Evolutionary conservation across 2,888 invertebrate genomes (phyloP), one percentile per base, ranked within the genome.

Genomic region (Acronicta aceris): DNA sequence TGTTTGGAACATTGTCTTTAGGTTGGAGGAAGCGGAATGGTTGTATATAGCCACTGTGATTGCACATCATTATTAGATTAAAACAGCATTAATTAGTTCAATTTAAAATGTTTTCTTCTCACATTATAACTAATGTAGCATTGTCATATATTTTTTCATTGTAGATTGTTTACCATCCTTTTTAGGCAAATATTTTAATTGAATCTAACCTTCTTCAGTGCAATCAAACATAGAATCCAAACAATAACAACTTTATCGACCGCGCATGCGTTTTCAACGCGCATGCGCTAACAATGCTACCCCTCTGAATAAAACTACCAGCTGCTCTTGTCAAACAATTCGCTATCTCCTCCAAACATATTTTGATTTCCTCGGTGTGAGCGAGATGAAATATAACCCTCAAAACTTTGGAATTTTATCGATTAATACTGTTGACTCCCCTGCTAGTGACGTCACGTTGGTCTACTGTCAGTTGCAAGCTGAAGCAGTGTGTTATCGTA

Each of bases 211-310:
- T n/a, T 38, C 43, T 25, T 13, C 9, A 10, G 10, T 50, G 9
- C 2, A 66, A 57, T 53, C 41, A 50, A 41, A 56, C n/a, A 57
- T n/a, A 36, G 42, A 10, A 33, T 21, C 38, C 7, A n/a, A 38
- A 38, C 38, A 38, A 38, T 7, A 5, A 7, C 2, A n/a, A 38
- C 5, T 47, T 12, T 72, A 75, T 77, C 70, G 71, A 78, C 58
- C 71, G 71, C 68, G 71, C 71, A 74, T 54, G 63, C 57, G 59
- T 63, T 13, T 5, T 10, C 27, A 5, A 33, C n/a, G 63, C 81
- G 82, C 81, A 76, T 78, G 81, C 74, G 30, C 55, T 12, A 53
- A 49, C 65, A 25, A 21, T 4, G 21, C 43, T 27, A 66, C 52
- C 58, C 64, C 27, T 10, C 43, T 13, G 51, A 70, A 57, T 55